Percentiles rank a stretch among this genome's conserved stretches.
Conservation (phyloP, 2,797 vertebrate species). For the Cyprinella venusta region DNA sequence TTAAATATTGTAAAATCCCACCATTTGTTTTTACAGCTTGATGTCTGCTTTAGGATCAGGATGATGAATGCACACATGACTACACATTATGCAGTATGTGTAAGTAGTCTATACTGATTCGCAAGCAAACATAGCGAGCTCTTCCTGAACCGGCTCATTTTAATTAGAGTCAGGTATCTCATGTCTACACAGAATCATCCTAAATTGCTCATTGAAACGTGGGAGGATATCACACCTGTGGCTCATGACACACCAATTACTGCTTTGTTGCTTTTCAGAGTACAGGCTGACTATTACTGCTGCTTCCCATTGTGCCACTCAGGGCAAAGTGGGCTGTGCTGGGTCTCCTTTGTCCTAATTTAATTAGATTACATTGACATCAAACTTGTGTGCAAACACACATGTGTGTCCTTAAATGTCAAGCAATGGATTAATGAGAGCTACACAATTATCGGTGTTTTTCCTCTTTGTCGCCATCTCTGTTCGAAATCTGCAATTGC, state of each 20-base stretch:
- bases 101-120: conserved; percentile 9
- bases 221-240: conserved; percentile 54
- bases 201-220: conserved; percentile 32
- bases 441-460: too few relatives aligned
- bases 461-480: too few relatives aligned
- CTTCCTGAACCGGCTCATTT: conserved; percentile 1
- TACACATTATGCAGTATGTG: background rate
- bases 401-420: conserved; percentile 34
- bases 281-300: conserved; percentile 36
- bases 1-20: background rate
- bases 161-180: conserved; percentile 45
- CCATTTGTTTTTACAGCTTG: background rate
- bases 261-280: conserved; percentile 40
- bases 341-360: conserved; percentile 45
- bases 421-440: conserved; percentile 49
- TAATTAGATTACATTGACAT: conserved; percentile 55
- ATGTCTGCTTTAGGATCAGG: background rate
- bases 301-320: conserved; percentile 17
- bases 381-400: conserved; percentile 36
- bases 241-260: conserved; percentile 46
- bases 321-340: conserved; percentile 34
- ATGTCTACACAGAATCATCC: background rate
- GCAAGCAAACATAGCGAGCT: background rate
- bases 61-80: background rate
- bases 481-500: too few relatives aligned